phyloP scores from a whole-genome alignment of 2,797 vertebrate genomes.

The Cheirogaleus major region DNA sequence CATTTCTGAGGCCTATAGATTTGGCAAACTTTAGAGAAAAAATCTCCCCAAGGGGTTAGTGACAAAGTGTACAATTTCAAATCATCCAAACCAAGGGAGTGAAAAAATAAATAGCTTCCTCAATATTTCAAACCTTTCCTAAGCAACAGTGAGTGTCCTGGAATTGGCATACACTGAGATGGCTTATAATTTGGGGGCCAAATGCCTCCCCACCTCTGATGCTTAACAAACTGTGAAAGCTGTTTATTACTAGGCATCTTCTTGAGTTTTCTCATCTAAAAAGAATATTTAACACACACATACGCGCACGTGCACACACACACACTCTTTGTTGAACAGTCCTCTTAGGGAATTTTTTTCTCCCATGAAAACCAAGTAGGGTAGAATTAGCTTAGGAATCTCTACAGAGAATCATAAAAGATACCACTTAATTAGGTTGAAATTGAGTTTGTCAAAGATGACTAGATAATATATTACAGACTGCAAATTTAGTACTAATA shows the following conservation, averaged over 20 bases:
- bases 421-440: slow-evolving; percentile 53
- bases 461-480: slow-evolving; percentile 38
- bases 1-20: background rate
- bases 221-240: slow-evolving; percentile 26
- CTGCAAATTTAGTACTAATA: slow-evolving; percentile 53
- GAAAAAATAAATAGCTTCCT: background rate
- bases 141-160: background rate
- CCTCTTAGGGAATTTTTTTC: background rate
- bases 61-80: slow-evolving; percentile 20
- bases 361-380: slow-evolving; percentile 23
- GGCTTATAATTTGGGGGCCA: background rate
- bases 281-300: background rate
- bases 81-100: background rate
- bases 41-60: background rate
- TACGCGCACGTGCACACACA: background rate
- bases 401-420: slow-evolving; percentile 43
- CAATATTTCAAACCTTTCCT: slow-evolving; percentile 35
- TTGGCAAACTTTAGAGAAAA: background rate
- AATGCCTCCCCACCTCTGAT: background rate
- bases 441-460: slow-evolving; percentile 67
- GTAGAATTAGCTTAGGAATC: slow-evolving; percentile 5
- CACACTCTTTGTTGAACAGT: background rate
- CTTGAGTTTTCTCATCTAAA: slow-evolving; percentile 15
- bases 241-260: background rate
- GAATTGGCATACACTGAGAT: background rate